phyloP scores from a whole-genome alignment of 2,797 vertebrate genomes.

The Crax fasciolata region DNA sequence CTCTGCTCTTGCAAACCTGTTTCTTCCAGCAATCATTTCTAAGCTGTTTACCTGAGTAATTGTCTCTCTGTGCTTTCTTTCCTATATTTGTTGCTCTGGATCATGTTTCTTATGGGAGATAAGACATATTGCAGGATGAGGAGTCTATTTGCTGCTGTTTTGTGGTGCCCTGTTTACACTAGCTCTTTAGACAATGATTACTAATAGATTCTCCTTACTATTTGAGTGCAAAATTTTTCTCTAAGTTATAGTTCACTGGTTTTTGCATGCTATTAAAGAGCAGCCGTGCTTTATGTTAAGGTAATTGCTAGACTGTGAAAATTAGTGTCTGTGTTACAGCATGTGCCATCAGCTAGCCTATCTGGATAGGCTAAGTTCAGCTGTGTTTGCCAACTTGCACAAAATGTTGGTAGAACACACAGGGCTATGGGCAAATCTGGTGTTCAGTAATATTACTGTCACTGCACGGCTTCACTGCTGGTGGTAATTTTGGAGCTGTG shows the following conservation, averaged over 20 bases:
- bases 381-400: not conserved
- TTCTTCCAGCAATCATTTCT: slow-evolving; percentile 41
- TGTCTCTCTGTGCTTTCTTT: not conserved
- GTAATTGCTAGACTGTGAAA: not conserved
- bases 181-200: not conserved
- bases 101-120: not conserved
- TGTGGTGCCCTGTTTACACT: not conserved
- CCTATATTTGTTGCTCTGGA: not conserved
- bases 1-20: not conserved
- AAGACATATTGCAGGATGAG: not conserved
- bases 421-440: not conserved
- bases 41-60: slow-evolving; percentile 36
- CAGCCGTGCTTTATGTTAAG: not conserved
- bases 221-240: not conserved
- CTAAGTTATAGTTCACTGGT: not conserved
- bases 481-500: not conserved
- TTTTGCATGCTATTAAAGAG: not conserved
- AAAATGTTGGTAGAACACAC: not conserved
- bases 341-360: not conserved
- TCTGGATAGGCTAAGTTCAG: not conserved
- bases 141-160: not conserved
- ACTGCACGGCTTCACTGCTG: rapidly evolving
- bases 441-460: not conserved
- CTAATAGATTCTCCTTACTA: not conserved
- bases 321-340: not conserved